Evolutionary conservation across 1,140 invertebrate species (phyloP), one percentile per base, ranked within the genome.

Genomic region (Goniozus legneri): DNA sequence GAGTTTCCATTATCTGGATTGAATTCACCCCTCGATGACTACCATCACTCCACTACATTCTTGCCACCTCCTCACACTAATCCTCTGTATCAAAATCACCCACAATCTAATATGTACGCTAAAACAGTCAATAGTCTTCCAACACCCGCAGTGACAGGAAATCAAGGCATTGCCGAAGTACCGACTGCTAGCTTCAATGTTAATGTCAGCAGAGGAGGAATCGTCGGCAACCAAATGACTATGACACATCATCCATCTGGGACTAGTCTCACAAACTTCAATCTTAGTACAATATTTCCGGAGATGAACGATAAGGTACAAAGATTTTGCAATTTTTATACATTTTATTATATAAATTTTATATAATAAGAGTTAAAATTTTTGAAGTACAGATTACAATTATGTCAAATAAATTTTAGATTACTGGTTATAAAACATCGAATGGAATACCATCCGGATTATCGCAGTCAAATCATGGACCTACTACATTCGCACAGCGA

Each of bases 291-390:
- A 0, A 85, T 85, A 44, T 84, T 84, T 60, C 83, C 83, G 7
- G 83, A 85, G 61, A 85, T 85, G 44, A 84, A 84, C 64, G 78
- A 80, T 58, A 83, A 84, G 77, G 83, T 84, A 62, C n/a, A n/a
- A 61, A 44, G 44, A 31, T 24, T 43, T 40, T 14, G 2, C 12
- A 14, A 10, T 46, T 6, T 37, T 51, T 31, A n/a, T n/a, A n/a
- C n/a, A n/a, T n/a, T n/a, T n/a, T n/a, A n/a, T n/a, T n/a, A n/a
- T 42, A 42, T 19, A 37, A 19, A 7, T 16, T 16, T 39, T 39
- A 22, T 39, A 20, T 22, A 14, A 2, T 16, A 18, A 15, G 10
- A 15, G 2, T 10, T 16, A 36, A 18, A 15, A 15, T 16, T 36
- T 10, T 15, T 13, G 10, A n/a, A n/a, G n/a, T n/a, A n/a, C n/a